phyloP scores from a whole-genome alignment of 2,888 invertebrate genomes.

The Torymus texanus region DNA sequence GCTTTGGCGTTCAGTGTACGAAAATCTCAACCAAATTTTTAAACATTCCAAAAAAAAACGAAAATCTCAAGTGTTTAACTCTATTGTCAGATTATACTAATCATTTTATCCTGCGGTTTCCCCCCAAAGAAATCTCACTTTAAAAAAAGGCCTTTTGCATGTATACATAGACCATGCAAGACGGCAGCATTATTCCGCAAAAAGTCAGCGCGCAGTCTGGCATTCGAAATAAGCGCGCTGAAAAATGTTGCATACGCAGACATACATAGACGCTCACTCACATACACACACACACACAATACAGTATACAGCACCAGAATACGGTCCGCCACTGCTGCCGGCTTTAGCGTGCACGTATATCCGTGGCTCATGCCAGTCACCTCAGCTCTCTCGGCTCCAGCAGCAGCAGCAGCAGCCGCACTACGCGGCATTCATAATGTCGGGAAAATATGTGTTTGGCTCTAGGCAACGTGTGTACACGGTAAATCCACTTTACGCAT shows the following conservation, averaged over 20 bases:
- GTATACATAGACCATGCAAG: background rate
- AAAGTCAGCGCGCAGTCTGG: background rate
- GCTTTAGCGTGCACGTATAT: constrained; percentile 14
- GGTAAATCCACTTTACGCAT: constrained; percentile 56
- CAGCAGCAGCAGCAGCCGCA: background rate
- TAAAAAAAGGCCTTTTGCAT: background rate
- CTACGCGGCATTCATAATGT: constrained; percentile 52
- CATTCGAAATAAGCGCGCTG: constrained; percentile 26
- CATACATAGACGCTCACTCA: too few relatives aligned
- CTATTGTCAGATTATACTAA: too few relatives aligned
- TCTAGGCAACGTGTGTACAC: constrained; percentile 55
- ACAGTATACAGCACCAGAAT: too few relatives aligned
- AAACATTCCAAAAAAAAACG: too few relatives aligned
- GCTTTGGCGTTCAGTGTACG: too few relatives aligned
- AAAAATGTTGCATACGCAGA: constrained; percentile 15
- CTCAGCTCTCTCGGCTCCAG: background rate
- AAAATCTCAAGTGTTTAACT: too few relatives aligned
- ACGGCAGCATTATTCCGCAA: constrained; percentile 13
- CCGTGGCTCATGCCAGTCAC: constrained; percentile 8
- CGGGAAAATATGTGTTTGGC: constrained; percentile 55
- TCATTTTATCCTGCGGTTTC: too few relatives aligned
- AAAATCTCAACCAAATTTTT: too few relatives aligned
- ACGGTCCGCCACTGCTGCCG: background rate
- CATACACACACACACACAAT: too few relatives aligned
- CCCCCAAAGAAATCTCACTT: too few relatives aligned